A percentile compares a stretch with the other conserved stretches of the same genome.
phyloP scores from a whole-genome alignment of 2,888 invertebrate genomes.

The Drosophila bunnanda region DNA sequence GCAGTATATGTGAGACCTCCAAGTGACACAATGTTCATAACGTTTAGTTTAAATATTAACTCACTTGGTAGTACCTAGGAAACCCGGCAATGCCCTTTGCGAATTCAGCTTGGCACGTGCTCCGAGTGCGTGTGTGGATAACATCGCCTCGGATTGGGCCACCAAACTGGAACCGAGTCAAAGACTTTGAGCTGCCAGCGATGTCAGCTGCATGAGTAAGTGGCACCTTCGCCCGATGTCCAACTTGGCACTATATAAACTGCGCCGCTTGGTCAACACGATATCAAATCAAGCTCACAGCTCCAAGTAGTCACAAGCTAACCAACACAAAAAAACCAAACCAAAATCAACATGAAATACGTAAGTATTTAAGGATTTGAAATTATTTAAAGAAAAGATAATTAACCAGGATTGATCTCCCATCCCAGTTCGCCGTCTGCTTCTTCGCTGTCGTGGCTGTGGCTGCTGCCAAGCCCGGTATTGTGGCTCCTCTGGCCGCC shows the following conservation, averaged over 20 bases:
- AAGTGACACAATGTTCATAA: no score
- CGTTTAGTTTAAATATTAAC: not conserved
- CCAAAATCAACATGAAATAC: constrained; percentile 69
- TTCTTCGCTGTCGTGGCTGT: constrained; percentile 79
- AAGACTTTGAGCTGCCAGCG: constrained; percentile 39
- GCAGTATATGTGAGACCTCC: not conserved
- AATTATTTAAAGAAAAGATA: not conserved
- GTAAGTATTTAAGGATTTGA: constrained; percentile 53
- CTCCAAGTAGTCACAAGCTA: constrained; percentile 62
- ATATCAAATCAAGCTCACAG: constrained; percentile 68
- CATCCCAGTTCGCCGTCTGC: constrained; percentile 70
- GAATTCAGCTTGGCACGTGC: constrained; percentile 69
- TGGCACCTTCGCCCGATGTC: constrained; percentile 58
- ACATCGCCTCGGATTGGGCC: constrained; percentile 39
- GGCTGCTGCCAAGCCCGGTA: constrained; percentile 74
- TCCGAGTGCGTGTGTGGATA: constrained; percentile 49
- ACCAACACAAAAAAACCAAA: constrained; percentile 27
- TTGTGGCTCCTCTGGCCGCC: constrained; percentile 66
- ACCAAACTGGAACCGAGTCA: constrained; percentile 55
- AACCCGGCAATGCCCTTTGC: constrained; percentile 42
- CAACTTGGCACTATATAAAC: constrained; percentile 55
- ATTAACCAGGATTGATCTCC: not conserved
- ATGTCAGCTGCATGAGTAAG: constrained; percentile 73
- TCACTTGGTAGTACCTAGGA: constrained; percentile 3
- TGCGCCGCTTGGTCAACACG: constrained; percentile 11